Evolutionary conservation across 2,888 invertebrate species (phyloP), one percentile per base, ranked within the genome.

Genomic region (Drosophila atripex): DNA sequence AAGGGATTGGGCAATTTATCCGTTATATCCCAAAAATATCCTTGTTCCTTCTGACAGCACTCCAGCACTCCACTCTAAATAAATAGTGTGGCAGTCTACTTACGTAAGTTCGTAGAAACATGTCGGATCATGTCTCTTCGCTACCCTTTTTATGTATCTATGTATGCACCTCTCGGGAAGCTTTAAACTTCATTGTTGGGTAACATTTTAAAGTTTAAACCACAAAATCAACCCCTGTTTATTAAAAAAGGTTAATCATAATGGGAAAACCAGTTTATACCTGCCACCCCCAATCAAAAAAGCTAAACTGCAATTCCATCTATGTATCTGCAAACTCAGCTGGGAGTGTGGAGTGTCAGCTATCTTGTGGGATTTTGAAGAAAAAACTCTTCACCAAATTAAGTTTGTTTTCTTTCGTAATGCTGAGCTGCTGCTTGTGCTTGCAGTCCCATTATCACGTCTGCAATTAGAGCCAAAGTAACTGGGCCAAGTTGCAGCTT

Each of bases 391-490:
- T 61, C 30, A 14, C 18, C 18, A 49, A 78, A 74, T 39, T 51
- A 69, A 71, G 69, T 71, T 71, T 63, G 49, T 71, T 65, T 55
- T 69, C 51, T 41, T 68, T 65, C 71, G 63, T 38, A 64, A 63
- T 73, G 50, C 56, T 35, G 49, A 35, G 21, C 18, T 41, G 50
- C 49, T 23, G 23, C 60, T 49, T 8, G 41, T 49, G 53, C 53
- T 25, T 55, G 52, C 57, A 71, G 59, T 69, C 58, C 77, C 63
- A 70, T 75, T 76, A 76, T 74, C 88, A 66, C 82, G 78, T 75
- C 70, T 77, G 76, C 86, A 87, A 82, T 87, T 86, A 83, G 77
- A 83, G 63, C 43, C 75, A 87, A 79, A 69, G 71, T 82, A 82
- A 82, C 88, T 80, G 80, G 80, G 80, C 86, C 80, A 80, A 87